Conservation (phyloP, 2,888 invertebrate genomes). For the Hirtodrosophila cameraria region DNA sequence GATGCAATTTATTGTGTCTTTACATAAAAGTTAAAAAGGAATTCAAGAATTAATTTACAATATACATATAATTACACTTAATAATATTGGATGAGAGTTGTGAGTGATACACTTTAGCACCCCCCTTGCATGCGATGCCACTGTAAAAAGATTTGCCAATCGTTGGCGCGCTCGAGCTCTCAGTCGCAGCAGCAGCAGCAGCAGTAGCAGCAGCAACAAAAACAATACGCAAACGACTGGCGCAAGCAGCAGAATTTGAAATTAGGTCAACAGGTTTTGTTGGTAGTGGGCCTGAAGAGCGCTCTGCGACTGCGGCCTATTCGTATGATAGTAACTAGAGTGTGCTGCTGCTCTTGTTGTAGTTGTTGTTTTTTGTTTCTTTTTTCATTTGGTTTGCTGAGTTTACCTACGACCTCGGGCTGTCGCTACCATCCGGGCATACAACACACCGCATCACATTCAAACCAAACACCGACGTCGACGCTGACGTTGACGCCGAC, state of each 20-base stretch:
- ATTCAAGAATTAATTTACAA: background rate
- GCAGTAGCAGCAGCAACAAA: constrained; percentile 52
- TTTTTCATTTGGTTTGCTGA: constrained; percentile 38
- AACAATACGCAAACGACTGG: constrained; percentile 55
- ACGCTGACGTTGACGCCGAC: constrained; percentile 57
- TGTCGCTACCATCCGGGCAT: constrained; percentile 65
- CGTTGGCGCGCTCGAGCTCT: constrained; percentile 69
- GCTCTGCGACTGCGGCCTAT: constrained; percentile 62
- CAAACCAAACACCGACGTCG: constrained; percentile 17
- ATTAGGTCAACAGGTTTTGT: constrained; percentile 85
- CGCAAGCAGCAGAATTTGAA: constrained; percentile 80
- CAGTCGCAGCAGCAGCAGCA: constrained; percentile 49
- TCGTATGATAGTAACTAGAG: constrained; percentile 59
- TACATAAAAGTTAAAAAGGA: too few relatives aligned
- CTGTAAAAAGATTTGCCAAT: constrained; percentile 75
- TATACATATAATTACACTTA: background rate
- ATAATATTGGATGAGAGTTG: too few relatives aligned
- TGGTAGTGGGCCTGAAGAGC: constrained; percentile 71
- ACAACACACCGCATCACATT: constrained; percentile 28
- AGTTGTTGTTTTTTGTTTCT: constrained; percentile 32
- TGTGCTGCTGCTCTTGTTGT: constrained; percentile 40
- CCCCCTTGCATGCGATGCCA: constrained; percentile 32
- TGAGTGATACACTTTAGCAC: background rate
- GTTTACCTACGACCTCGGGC: constrained; percentile 77
- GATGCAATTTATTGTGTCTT: too few relatives aligned